phyloP scores from a whole-genome alignment of 2,888 invertebrate species.

The Tetragonula carbonaria region DNA sequence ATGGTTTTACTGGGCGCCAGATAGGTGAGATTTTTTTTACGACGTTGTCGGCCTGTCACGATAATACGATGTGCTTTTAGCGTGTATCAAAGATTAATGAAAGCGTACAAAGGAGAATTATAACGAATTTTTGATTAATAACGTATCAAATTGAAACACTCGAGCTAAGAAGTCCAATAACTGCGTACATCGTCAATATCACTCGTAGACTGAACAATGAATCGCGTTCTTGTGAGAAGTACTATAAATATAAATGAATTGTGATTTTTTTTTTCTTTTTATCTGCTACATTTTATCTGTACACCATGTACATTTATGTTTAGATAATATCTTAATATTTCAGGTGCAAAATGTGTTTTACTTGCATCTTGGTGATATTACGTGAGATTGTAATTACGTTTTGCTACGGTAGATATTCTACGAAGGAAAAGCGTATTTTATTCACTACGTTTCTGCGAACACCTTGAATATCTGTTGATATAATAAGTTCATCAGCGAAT shows the following conservation, averaged over 20 bases:
- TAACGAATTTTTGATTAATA: conserved; percentile 66
- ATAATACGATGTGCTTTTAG: conserved; percentile 55
- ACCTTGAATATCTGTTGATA: not conserved
- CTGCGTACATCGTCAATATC: not conserved
- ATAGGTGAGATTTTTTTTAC: conserved; percentile 43
- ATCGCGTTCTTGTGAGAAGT: not conserved
- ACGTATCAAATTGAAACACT: conserved; percentile 36
- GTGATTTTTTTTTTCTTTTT: not conserved
- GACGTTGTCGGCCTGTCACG: conserved; percentile 27
- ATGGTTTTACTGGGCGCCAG: conserved; percentile 23
- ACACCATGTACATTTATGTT: not conserved
- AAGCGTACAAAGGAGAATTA: conserved; percentile 44
- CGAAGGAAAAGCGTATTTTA: conserved; percentile 6
- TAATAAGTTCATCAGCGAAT: not conserved
- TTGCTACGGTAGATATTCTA: not conserved
- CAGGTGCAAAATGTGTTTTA: not conserved
- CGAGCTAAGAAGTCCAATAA: conserved; percentile 27
- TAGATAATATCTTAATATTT: conserved; percentile 16
- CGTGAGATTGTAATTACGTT: conserved; percentile 9
- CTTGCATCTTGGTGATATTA: conserved; percentile 22
- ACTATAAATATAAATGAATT: not conserved
- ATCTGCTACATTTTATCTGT: not conserved
- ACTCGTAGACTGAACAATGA: not conserved
- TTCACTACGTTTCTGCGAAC: not conserved
- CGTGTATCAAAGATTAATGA: conserved; percentile 65